Conservation (phyloP, 2,113 vertebrate genomes). For the Rousettus leschenaultii region DNA sequence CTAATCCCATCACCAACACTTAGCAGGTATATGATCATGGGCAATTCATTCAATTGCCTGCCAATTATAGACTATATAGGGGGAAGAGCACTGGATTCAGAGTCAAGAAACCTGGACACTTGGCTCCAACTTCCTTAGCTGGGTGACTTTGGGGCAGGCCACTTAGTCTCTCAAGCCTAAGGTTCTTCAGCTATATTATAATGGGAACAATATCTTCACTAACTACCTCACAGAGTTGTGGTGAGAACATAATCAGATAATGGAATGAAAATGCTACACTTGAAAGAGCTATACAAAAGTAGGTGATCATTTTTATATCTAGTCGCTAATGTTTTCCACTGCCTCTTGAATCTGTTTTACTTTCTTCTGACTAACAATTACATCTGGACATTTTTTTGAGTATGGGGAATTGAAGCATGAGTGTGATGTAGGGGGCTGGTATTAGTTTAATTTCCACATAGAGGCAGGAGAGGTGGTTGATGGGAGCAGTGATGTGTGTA, state of each 20-base stretch:
- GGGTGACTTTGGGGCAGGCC: constrained; percentile 35
- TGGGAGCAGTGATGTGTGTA: not conserved
- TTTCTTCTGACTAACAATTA: not conserved
- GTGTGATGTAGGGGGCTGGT: not conserved
- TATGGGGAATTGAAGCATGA: not conserved
- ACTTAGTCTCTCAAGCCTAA: not conserved
- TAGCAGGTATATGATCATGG: constrained; percentile 60
- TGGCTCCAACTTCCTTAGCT: constrained; percentile 44
- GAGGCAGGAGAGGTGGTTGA: not conserved
- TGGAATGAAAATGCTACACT: not conserved
- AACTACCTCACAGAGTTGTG: constrained; percentile 72
- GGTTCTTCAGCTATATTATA: constrained; percentile 11
- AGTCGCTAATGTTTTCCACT: not conserved
- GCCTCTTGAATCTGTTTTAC: constrained; percentile 29
- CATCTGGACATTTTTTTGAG: not conserved
- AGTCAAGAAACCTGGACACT: constrained; percentile 38
- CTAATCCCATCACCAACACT: constrained; percentile 54
- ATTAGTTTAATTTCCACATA: not conserved
- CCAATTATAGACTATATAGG: constrained; percentile 56
- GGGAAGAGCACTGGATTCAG: constrained; percentile 39
- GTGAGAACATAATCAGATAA: constrained; percentile 37
- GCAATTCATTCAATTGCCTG: constrained; percentile 68
- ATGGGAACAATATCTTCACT: constrained; percentile 50
- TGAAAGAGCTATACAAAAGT: constrained; percentile 9
- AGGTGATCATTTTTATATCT: not conserved